Evolutionary conservation across 2,888 invertebrate genomes (phyloP).

Genomic region (Scaptomyza reducta): DNA sequence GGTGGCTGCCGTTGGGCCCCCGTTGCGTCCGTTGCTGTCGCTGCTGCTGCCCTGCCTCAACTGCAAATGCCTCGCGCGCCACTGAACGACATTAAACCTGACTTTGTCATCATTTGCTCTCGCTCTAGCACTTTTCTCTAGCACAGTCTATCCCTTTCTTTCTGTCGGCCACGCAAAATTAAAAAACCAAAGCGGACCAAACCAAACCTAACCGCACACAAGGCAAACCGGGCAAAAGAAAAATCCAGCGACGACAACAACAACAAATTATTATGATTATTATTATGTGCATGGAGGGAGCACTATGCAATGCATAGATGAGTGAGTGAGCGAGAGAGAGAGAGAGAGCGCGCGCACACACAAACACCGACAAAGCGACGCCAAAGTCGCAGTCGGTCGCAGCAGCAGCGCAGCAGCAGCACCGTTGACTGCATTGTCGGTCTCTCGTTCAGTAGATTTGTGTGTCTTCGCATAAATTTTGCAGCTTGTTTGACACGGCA

Average conservation of each 20-base stretch:
- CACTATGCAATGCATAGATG: constrained; percentile 43
- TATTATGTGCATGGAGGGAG: constrained; percentile 48
- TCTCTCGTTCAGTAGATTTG: constrained; percentile 82
- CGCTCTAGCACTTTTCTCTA: constrained; percentile 8
- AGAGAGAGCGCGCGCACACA: constrained; percentile 14
- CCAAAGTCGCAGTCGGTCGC: constrained; percentile 12
- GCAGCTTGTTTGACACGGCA: constrained; percentile 73
- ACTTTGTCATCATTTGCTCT: constrained; percentile 59
- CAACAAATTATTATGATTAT: constrained; percentile 51
- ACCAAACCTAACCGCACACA: constrained; percentile 55
- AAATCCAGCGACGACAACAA: constrained; percentile 46
- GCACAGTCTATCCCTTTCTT: background rate
- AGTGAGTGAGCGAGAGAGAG: constrained; percentile 22
- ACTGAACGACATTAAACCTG: constrained; percentile 80
- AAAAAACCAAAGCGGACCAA: constrained; percentile 38
- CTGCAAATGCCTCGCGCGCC: constrained; percentile 70
- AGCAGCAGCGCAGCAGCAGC: constrained; percentile 30
- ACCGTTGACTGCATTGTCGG: constrained; percentile 62
- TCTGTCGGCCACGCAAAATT: constrained; percentile 15
- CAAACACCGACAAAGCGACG: constrained; percentile 34
- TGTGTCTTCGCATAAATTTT: constrained; percentile 83
- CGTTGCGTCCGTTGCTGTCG: constrained; percentile 2
- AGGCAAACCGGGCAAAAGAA: constrained; percentile 64
- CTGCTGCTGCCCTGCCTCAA: constrained; percentile 62
- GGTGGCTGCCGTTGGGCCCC: background rate